Conservation (phyloP, 2,113 vertebrate genomes). For the Prunella himalayana region DNA sequence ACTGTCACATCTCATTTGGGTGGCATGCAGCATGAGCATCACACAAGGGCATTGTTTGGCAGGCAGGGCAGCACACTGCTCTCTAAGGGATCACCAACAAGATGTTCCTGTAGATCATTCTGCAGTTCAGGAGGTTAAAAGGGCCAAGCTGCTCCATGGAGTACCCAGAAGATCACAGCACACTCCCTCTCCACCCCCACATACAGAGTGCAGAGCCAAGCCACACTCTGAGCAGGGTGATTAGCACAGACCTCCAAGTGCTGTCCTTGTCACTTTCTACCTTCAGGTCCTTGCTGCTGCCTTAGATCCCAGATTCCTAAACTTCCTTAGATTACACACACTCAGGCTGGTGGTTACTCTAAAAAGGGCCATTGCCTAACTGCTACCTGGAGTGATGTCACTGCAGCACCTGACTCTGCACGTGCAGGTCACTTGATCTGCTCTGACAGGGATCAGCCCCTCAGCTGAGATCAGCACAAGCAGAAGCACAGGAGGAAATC, state of each 20-base stretch:
- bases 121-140: background rate
- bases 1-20: background rate
- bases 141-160: background rate
- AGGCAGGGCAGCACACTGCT: background rate
- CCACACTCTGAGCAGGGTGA: background rate
- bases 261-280: background rate
- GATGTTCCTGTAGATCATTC: background rate
- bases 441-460: background rate
- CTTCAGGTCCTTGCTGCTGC: background rate
- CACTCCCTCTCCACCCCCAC: background rate
- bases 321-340: background rate
- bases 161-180: background rate
- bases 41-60: background rate
- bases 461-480: background rate
- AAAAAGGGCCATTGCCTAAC: background rate
- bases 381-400: background rate
- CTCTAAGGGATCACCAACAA: background rate
- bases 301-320: background rate
- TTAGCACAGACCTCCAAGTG: background rate
- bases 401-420: background rate
- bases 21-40: background rate
- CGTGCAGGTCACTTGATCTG: fast-evolving
- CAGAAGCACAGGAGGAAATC: background rate
- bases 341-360: background rate
- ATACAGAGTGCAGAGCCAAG: background rate